A percentile compares a stretch with the other conserved stretches of the same genome.
Evolutionary conservation across 2,888 invertebrate species (phyloP).

Genomic region (Empis livida): DNA sequence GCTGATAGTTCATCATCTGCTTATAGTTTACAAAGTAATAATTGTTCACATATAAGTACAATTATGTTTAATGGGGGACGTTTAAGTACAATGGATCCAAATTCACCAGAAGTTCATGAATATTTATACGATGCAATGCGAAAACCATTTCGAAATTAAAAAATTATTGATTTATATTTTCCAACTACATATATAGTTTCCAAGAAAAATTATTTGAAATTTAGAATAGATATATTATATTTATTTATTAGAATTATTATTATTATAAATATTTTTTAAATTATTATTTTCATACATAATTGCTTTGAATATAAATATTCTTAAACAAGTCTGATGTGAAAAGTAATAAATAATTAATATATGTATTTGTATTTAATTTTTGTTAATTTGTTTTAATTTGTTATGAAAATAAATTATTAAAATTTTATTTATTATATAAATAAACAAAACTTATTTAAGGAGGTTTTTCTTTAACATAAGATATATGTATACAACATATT

Average conservation of each 20-base stretch:
- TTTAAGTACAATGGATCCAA: conserved; percentile 44
- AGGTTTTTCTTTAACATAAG: neutral
- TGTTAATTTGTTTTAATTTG: neutral
- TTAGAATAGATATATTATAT: neutral
- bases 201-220: neutral
- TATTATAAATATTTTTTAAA: neutral
- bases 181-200: no score
- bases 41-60: conserved; percentile 32
- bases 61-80: conserved; percentile 20
- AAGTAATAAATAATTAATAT: no score
- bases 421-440: neutral
- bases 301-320: neutral
- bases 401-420: neutral
- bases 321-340: neutral
- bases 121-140: conserved; percentile 57
- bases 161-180: no score
- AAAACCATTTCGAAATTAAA: conserved; percentile 49
- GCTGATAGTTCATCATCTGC: neutral
- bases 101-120: conserved; percentile 52
- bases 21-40: neutral
- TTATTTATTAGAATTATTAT: neutral
- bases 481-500: no score
- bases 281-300: neutral
- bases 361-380: neutral
- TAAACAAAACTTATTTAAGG: neutral